Conservation (phyloP, 2,113 vertebrate genomes). For the Ailuropoda melanoleuca region DNA sequence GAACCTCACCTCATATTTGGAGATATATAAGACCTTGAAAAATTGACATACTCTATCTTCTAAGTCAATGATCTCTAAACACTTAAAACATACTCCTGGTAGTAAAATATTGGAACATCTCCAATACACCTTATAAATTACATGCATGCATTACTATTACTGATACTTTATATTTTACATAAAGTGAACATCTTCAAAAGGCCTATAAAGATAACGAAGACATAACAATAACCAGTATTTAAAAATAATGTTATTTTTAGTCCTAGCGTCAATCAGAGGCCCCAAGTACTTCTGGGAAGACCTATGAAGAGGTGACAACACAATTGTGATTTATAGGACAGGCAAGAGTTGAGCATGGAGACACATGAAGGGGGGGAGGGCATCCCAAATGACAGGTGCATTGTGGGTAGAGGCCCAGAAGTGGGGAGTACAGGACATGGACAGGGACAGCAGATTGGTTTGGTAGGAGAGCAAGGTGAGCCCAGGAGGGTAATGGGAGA, state of each 20-base stretch:
- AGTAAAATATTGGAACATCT: background rate
- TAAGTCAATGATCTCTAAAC: background rate
- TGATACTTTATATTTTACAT: background rate
- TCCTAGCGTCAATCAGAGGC: background rate
- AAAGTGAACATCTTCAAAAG: slow-evolving; percentile 6
- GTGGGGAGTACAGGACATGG: background rate
- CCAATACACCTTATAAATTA: background rate
- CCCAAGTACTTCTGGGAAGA: background rate
- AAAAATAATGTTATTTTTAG: background rate
- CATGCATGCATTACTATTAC: background rate
- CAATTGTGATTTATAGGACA: background rate
- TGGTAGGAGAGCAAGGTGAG: background rate
- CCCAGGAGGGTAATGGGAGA: background rate
- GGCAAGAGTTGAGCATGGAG: background rate
- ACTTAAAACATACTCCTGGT: background rate
- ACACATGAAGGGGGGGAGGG: accelerated
- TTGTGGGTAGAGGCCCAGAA: background rate
- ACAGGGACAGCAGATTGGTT: background rate
- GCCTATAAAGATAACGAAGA: background rate
- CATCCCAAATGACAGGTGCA: background rate
- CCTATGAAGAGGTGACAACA: background rate
- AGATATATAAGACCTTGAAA: slow-evolving; percentile 29
- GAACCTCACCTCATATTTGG: background rate
- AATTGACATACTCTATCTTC: background rate
- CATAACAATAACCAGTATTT: background rate